These are phyloP conservation scores for Drosophila vallismaia DNA, from an alignment of 2,888 invertebrate species.

Conservation along the genomic window DNA sequence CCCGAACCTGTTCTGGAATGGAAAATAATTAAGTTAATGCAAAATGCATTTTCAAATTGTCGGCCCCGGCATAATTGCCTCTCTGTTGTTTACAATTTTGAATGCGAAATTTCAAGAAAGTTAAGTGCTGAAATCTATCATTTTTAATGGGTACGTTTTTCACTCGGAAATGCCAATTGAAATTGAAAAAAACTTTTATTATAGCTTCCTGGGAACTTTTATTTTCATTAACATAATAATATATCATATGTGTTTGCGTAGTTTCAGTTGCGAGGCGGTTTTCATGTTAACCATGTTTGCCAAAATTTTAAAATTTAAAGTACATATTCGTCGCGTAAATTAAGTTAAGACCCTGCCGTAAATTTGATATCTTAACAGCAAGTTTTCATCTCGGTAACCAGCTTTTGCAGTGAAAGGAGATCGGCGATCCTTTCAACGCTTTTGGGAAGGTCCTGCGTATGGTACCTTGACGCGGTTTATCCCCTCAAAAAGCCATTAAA, in stretches of 20 bases:
- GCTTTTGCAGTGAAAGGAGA: slow-evolving; percentile 29
- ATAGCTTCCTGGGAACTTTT: slow-evolving; percentile 4
- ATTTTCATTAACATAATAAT: slow-evolving; percentile 1
- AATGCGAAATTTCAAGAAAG: slow-evolving; percentile 12
- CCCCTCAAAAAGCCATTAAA: slow-evolving; percentile 60
- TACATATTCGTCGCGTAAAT: slow-evolving; percentile 3
- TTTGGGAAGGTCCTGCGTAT: background rate
- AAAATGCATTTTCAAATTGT: slow-evolving; percentile 72
- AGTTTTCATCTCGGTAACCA: slow-evolving; percentile 28
- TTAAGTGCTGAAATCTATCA: slow-evolving; percentile 40
- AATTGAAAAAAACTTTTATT: slow-evolving; percentile 1
- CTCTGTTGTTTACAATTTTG: slow-evolving; percentile 11
- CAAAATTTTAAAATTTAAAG: slow-evolving; percentile 8
- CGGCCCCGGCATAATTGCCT: slow-evolving; percentile 37
- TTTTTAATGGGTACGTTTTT: slow-evolving; percentile 26
- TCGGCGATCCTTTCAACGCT: slow-evolving; percentile 33
- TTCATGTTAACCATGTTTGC: background rate
- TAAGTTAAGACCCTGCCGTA: slow-evolving; percentile 1
- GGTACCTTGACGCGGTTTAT: slow-evolving; percentile 9
- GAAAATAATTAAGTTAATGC: slow-evolving; percentile 75
- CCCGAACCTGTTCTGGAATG: slow-evolving; percentile 36
- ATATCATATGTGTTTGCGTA: background rate
- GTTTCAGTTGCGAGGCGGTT: background rate
- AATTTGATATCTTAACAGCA: slow-evolving; percentile 20
- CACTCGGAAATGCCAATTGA: slow-evolving; percentile 15